Percentiles rank a stretch among this genome's conserved stretches.
Conservation (phyloP, 2,113 vertebrate genomes). For the Turdus rufiventris region DNA sequence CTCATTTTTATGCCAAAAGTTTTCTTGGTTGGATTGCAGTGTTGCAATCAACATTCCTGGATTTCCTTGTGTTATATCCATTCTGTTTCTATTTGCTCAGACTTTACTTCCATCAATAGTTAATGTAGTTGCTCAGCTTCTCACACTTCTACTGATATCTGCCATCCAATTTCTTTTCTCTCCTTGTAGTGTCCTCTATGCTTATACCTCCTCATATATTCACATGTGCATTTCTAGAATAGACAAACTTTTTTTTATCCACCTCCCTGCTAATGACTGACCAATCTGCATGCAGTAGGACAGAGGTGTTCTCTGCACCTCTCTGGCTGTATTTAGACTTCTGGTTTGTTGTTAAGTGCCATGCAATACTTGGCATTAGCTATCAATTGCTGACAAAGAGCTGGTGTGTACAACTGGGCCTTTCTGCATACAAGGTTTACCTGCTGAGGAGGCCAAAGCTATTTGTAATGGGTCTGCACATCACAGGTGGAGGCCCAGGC, state of each 20-base stretch:
- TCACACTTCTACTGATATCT: not conserved
- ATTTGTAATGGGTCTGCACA: not conserved
- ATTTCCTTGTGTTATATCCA: not conserved
- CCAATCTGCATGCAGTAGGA: not conserved
- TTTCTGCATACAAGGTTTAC: not conserved
- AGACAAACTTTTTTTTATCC: not conserved
- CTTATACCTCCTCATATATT: not conserved
- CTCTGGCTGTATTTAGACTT: not conserved
- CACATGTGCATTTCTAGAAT: not conserved
- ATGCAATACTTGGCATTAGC: rapidly evolving
- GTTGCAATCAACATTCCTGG: not conserved
- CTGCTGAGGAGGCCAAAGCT: not conserved
- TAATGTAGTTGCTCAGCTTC: not conserved
- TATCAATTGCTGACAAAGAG: not conserved
- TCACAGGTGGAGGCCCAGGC: not conserved
- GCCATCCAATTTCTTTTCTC: not conserved
- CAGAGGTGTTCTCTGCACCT: not conserved
- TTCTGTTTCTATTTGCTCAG: not conserved
- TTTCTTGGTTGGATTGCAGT: not conserved
- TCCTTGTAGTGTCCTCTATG: not conserved
- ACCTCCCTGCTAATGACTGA: not conserved
- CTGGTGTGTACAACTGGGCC: not conserved
- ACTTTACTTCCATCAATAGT: not conserved
- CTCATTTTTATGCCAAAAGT: not conserved
- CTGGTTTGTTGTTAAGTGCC: not conserved